Evolutionary conservation across 2,888 invertebrate species (phyloP), one percentile per base, ranked within the genome.

Genomic region (Hylaea fasciaria): DNA sequence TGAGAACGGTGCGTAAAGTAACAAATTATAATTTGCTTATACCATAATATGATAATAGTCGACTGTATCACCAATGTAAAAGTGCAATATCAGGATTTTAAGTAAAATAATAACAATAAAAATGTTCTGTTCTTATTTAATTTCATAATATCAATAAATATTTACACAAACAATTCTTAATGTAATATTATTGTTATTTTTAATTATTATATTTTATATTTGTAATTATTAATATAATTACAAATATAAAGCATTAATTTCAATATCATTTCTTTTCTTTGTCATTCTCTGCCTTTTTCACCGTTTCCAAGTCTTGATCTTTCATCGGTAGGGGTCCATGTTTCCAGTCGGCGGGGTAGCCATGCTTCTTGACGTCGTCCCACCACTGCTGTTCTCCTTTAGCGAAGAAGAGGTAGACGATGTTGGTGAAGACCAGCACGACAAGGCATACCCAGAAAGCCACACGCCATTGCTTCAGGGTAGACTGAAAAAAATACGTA

Each of bases 391-490:
- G 94, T 43, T 97, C 95, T 0, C 95, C 97, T 65, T 95, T 94
- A 0, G 95, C 96, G 78, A 94, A 96, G 4, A 95, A 52, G 2
- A 95, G 72, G 81, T 95, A 97, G 9, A 96, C 76, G 0, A 95
- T 40, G 74, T 96, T 96, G 0, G 96, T 95, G 0, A 94, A 62
- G 0, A 94, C 82, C 62, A 97, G 93, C 2, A 97, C 93, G 0
- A 78, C 94, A 8, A 96, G 93, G 43, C 96, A 94, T 37, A 97
- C 95, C 96, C 97, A 96, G 81, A 97, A 97, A 0, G 97, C 96
- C 0, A 93, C 74, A 17, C 95, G 93, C 97, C 97, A 97, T 87
- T 96, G 94, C 16, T 83, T 81, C 8, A 95, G 73, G 0, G 93
- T 92, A 47, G 94, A 93, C 95, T 94, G 82, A 47, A 74, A 81